phyloP scores from a whole-genome alignment of 2,888 invertebrate genomes.

The Drosophila glabriapex region DNA sequence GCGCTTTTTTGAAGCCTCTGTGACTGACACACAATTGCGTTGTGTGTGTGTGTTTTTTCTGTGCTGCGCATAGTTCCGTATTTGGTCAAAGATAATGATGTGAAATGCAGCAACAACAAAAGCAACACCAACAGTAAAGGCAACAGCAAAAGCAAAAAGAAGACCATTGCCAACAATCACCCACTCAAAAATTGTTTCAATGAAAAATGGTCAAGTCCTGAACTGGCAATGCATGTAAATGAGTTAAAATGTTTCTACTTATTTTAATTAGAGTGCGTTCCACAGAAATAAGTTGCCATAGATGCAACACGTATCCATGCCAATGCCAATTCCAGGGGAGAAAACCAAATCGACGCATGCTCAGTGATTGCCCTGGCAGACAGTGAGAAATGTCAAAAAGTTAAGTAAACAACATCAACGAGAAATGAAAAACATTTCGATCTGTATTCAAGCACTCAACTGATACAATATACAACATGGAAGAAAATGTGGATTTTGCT shows the following conservation, averaged over 20 bases:
- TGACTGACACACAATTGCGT: slow-evolving; percentile 80
- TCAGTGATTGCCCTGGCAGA: slow-evolving; percentile 46
- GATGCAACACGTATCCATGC: slow-evolving; percentile 16
- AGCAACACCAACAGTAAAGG: slow-evolving; percentile 30
- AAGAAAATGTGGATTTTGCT: slow-evolving; percentile 19
- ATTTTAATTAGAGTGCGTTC: slow-evolving; percentile 64
- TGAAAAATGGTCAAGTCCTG: slow-evolving; percentile 59
- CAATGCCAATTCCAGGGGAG: slow-evolving; percentile 17
- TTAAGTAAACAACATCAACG: slow-evolving; percentile 15
- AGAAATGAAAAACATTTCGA: slow-evolving; percentile 9
- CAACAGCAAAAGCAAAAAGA: slow-evolving; percentile 26
- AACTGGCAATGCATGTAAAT: slow-evolving; percentile 68
- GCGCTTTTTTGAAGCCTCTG: slow-evolving; percentile 65
- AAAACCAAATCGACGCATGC: slow-evolving; percentile 41
- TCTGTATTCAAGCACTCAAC: not conserved
- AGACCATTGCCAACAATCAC: slow-evolving; percentile 69
- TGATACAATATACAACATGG: slow-evolving; percentile 35
- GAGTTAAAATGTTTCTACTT: slow-evolving; percentile 78
- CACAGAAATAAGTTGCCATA: slow-evolving; percentile 43
- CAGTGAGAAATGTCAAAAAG: slow-evolving; percentile 19
- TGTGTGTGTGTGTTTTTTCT: slow-evolving; percentile 48
- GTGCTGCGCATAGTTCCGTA: slow-evolving; percentile 70
- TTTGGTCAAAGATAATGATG: slow-evolving; percentile 81
- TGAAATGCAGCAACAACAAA: slow-evolving; percentile 70
- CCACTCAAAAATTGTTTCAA: slow-evolving; percentile 75